These are phyloP conservation scores for Morpho helenor DNA, from an alignment of 2,888 invertebrate species.

Conservation along the genomic window DNA sequence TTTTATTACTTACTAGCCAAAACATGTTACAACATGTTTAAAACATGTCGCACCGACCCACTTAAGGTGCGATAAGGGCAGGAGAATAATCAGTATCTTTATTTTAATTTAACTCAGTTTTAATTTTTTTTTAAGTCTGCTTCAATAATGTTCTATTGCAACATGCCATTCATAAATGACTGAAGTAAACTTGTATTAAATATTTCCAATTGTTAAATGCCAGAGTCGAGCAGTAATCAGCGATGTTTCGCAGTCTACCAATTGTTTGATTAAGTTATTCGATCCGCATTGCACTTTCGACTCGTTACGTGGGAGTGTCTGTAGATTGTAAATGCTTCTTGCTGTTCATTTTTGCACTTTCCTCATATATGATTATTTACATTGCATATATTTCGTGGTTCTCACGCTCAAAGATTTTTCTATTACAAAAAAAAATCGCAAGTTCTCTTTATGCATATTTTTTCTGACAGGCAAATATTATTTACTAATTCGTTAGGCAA, in stretches of 20 bases:
- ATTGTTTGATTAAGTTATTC: slow-evolving; percentile 27
- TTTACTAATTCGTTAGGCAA: too few relatives aligned
- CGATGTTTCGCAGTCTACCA: slow-evolving; percentile 5
- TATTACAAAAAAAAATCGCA: too few relatives aligned
- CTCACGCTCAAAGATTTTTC: too few relatives aligned
- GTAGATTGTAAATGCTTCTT: slow-evolving; percentile 8
- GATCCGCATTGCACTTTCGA: slow-evolving; percentile 34
- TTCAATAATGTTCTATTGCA: too few relatives aligned
- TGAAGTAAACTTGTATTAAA: background rate
- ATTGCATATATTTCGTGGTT: too few relatives aligned
- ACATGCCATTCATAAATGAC: background rate
- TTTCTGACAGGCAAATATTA: too few relatives aligned
- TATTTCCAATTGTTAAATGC: slow-evolving; percentile 1
- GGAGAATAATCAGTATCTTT: too few relatives aligned
- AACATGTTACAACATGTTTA: too few relatives aligned
- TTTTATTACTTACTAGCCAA: background rate
- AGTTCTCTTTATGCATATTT: too few relatives aligned
- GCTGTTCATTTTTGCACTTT: slow-evolving; percentile 5
- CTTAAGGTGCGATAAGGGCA: too few relatives aligned
- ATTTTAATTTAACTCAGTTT: too few relatives aligned
- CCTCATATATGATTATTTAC: background rate
- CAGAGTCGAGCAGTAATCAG: slow-evolving; percentile 5
- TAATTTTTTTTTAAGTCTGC: background rate
- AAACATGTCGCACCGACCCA: too few relatives aligned
- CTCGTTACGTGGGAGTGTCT: slow-evolving; percentile 21